Evolutionary conservation across 1,140 invertebrate genomes (phyloP).

Genomic region (Holcopasites calliopsidis): DNA sequence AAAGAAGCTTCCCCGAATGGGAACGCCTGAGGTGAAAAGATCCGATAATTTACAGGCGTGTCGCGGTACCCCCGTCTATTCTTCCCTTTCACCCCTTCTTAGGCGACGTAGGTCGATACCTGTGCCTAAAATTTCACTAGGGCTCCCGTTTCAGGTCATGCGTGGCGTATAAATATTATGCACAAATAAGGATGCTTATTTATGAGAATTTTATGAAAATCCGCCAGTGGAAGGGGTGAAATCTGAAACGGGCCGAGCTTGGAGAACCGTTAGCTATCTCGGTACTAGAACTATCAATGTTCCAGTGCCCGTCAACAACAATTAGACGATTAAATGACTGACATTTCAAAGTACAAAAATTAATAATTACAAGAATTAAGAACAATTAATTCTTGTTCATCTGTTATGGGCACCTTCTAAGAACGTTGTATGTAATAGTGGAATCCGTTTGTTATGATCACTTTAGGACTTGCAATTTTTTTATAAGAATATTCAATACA

Average conservation of each 20-base stretch:
- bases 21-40: constrained; percentile 17
- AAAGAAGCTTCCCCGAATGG: not conserved
- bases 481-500: too few species aligned
- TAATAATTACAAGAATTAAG: too few species aligned
- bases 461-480: too few species aligned
- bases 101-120: constrained; percentile 21
- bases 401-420: too few species aligned
- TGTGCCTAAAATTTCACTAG: constrained; percentile 19
- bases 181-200: constrained; percentile 74
- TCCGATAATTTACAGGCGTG: constrained; percentile 39
- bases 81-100: constrained; percentile 15
- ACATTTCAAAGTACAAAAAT: too few species aligned
- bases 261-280: constrained; percentile 22
- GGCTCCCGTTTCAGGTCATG: constrained; percentile 60
- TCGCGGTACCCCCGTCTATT: constrained; percentile 28
- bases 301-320: not conserved
- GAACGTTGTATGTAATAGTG: too few species aligned
- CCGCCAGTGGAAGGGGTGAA: constrained; percentile 18
- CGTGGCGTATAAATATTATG: constrained; percentile 75
- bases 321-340: not conserved
- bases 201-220: constrained; percentile 76
- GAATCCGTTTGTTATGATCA: too few species aligned
- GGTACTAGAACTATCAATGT: not conserved
- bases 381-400: too few species aligned
- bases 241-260: not conserved